phyloP scores from a whole-genome alignment of 2,888 invertebrate genomes.

The Lordiphosa fenestrarum region DNA sequence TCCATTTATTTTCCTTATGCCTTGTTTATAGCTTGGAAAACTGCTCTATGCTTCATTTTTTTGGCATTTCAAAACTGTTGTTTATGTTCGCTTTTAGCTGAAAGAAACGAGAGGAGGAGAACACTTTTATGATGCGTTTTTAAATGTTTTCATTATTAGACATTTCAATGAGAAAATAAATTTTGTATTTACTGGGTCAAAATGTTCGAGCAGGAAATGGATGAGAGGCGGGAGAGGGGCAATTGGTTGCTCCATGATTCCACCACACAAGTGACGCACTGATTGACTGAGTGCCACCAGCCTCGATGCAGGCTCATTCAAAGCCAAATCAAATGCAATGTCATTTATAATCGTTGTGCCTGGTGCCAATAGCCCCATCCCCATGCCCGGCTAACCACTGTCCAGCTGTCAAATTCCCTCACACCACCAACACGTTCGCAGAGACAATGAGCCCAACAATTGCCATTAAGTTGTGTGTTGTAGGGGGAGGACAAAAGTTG shows the following conservation, averaged over 20 bases:
- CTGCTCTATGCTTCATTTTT: conserved; percentile 48
- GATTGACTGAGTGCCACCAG: conserved; percentile 39
- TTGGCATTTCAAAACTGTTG: conserved; percentile 47
- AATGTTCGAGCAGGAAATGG: conserved; percentile 8
- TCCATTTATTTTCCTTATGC: conserved; percentile 33
- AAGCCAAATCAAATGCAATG: conserved; percentile 53
- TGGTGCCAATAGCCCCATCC: conserved; percentile 26
- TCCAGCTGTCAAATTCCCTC: conserved; percentile 36
- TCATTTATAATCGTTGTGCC: conserved; percentile 73
- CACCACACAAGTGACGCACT: conserved; percentile 31
- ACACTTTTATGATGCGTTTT: conserved; percentile 64
- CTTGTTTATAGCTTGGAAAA: conserved; percentile 43
- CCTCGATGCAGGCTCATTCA: conserved; percentile 64
- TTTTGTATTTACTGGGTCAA: conserved; percentile 57
- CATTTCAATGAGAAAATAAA: conserved; percentile 64
- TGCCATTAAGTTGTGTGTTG: conserved; percentile 40
- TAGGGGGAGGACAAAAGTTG: conserved; percentile 33
- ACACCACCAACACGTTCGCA: conserved; percentile 14
- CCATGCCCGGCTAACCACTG: conserved; percentile 13
- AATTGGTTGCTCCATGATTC: neutral
- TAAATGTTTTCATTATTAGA: conserved; percentile 67
- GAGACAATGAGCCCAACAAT: conserved; percentile 49
- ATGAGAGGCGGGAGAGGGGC: too few species aligned
- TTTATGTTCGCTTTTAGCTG: conserved; percentile 59
- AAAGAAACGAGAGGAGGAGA: conserved; percentile 2